Base-by-base conservation (phyloP, 1,140 invertebrate species). In the Drosophila pectinifera region DNA sequence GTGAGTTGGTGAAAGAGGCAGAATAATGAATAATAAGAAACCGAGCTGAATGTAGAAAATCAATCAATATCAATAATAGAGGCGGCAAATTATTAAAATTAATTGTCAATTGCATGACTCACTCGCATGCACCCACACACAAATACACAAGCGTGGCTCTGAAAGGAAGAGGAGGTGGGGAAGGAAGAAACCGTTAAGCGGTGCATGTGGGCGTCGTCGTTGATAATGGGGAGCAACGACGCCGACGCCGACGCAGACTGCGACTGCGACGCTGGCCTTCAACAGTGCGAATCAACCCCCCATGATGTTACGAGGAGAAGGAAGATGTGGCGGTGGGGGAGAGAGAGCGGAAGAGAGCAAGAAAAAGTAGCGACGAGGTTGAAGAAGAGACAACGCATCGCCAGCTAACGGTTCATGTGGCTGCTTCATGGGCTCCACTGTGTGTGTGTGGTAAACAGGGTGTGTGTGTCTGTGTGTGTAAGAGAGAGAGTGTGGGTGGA, bases 201-300 rank as follows among this genome's bases (percentile, higher is more conserved):
- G 80, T 89, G 79, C 83, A 88, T 88, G 84, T 80, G 83, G 83
- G 84, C 79, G 83, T 59, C 68, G 61, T 26, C 80, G 55, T 59
- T 42, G 73, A 56, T 67, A 39, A 16, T 38, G 45, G 57, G 76
- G 43, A 51, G 36, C 79, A 65, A 62, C 49, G 49, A 72, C 53
- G 45, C 43, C 43, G 68, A 36, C 77, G 14, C 42, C 59, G 46
- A n/a, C n/a, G n/a, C n/a, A n/a, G n/a, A 48, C 58, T 18, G 36
- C 57, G 70, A 49, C 78, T 34, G 45, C 83, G 61, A 41, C 65
- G 68, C 54, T 84, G 84, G 84, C 84, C 84, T 89, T 89, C 80
- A 84, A 84, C 76, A 84, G 45, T 51, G 74, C 73, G 68, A 77
- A 77, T 41, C 74, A 72, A 89, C 84, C 84, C 84, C 84, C 84